phyloP scores from a whole-genome alignment of 2,113 vertebrate genomes.

The Pogonocichla stellata region DNA sequence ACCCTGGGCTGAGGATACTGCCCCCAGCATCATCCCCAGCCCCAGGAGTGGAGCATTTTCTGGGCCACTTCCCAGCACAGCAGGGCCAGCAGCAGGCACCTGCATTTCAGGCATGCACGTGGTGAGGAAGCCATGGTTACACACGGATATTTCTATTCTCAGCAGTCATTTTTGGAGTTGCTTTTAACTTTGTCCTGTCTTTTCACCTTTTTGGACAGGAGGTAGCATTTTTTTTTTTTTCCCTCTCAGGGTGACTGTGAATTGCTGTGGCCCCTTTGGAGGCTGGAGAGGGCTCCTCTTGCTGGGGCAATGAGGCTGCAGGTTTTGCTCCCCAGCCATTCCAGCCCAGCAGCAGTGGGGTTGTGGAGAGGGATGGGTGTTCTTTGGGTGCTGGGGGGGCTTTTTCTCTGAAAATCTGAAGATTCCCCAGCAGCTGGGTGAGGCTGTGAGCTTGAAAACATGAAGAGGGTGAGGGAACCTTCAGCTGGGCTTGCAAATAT shows the following conservation, averaged over 20 bases:
- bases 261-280: not conserved
- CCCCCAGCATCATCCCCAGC: not conserved
- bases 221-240: not conserved
- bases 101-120: not conserved
- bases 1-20: not conserved
- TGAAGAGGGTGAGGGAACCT: not conserved
- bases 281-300: not conserved
- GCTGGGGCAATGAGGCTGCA: not conserved
- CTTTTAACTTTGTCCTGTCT: not conserved
- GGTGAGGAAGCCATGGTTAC: not conserved
- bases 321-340: not conserved
- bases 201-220: not conserved
- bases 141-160: not conserved
- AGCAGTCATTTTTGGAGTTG: not conserved
- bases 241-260: not conserved
- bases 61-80: not conserved
- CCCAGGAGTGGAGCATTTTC: not conserved
- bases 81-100: not conserved
- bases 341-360: not conserved
- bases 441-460: not conserved
- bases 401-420: not conserved
- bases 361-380: not conserved
- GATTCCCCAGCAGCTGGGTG: not conserved
- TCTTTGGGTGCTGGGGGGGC: rapidly evolving
- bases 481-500: not conserved